Conservation (phyloP, 2,113 vertebrate genomes). For the Pterocles burchelli region DNA sequence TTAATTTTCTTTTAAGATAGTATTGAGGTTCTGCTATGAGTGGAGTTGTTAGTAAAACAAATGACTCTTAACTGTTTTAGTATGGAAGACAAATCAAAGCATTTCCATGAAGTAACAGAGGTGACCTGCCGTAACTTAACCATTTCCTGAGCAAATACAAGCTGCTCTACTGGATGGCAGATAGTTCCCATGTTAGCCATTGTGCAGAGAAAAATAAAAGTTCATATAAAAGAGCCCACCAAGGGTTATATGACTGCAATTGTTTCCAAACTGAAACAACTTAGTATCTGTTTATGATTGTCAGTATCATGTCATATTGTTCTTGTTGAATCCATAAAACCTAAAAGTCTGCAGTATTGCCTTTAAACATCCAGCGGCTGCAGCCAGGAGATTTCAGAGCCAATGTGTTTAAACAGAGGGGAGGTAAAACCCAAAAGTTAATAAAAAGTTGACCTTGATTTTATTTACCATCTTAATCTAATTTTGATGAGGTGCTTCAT, state of each 20-base stretch:
- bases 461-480: slow-evolving; percentile 39
- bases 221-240: slow-evolving; percentile 76
- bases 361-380: slow-evolving; percentile 37
- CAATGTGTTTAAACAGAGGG: neutral
- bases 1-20: slow-evolving; percentile 61
- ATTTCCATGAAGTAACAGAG: slow-evolving; percentile 61
- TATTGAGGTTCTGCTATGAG: slow-evolving; percentile 54
- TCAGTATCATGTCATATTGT: slow-evolving; percentile 74
- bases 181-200: slow-evolving; percentile 65
- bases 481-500: slow-evolving; percentile 53
- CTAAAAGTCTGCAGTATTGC: slow-evolving; percentile 62
- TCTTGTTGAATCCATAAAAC: slow-evolving; percentile 77
- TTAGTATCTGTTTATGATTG: slow-evolving; percentile 78
- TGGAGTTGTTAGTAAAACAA: slow-evolving; percentile 70
- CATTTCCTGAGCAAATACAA: slow-evolving; percentile 73
- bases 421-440: neutral
- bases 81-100: slow-evolving; percentile 71
- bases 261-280: slow-evolving; percentile 73
- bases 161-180: slow-evolving; percentile 30
- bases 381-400: neutral
- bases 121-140: slow-evolving; percentile 68
- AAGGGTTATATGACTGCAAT: slow-evolving; percentile 74
- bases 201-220: slow-evolving; percentile 72
- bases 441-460: slow-evolving; percentile 46
- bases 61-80: slow-evolving; percentile 67